These are phyloP conservation scores for Ooceraea biroi DNA, from an alignment of 1,140 invertebrate species.

Conservation along the genomic window DNA sequence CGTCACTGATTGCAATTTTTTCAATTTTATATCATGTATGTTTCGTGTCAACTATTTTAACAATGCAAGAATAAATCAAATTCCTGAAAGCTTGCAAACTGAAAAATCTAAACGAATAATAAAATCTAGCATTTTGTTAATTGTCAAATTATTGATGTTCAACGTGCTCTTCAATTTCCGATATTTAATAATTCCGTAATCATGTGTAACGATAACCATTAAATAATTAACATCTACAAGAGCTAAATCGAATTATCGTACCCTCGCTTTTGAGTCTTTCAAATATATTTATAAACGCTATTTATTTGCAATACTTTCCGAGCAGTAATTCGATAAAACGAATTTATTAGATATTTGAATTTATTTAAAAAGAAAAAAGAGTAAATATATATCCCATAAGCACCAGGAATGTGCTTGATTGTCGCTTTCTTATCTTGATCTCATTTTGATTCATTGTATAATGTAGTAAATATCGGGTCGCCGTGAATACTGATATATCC, in stretches of 20 bases:
- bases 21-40: not conserved
- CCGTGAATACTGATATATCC: not conserved
- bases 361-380: not conserved
- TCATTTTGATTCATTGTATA: not conserved
- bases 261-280: not conserved
- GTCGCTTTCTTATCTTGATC: not conserved
- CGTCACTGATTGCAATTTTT: not conserved
- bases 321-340: not conserved
- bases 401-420: not conserved
- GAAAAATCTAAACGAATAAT: conserved; percentile 4
- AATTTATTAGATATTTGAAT: conserved; percentile 12
- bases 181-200: conserved; percentile 32
- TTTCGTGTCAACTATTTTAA: not conserved
- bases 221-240: conserved; percentile 38
- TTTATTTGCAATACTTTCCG: conserved; percentile 7
- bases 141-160: not conserved
- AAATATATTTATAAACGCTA: conserved; percentile 10
- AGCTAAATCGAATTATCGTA: conserved; percentile 22
- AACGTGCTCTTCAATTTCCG: not conserved
- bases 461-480: conserved; percentile 1
- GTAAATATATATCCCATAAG: not conserved
- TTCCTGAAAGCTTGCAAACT: not conserved
- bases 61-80: not conserved
- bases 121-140: conserved; percentile 15
- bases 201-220: conserved; percentile 12